Conservation (phyloP, 2,888 invertebrate genomes). For the Philopedon plagiatum region DNA sequence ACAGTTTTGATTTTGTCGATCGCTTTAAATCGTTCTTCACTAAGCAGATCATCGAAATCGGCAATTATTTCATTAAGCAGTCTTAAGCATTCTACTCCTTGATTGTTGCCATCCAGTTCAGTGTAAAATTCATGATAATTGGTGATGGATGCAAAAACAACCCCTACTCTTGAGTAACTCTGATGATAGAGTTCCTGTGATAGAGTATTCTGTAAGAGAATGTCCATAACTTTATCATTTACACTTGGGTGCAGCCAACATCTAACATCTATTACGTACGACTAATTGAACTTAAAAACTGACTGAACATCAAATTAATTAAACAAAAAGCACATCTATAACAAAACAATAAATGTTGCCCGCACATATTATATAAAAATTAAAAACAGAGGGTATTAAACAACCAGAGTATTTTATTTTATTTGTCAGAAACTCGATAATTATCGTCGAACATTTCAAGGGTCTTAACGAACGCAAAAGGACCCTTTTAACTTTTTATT, state of each 20-base stretch:
- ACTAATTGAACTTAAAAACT: constrained; percentile 18
- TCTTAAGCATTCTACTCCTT: constrained; percentile 90
- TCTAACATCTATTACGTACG: constrained; percentile 47
- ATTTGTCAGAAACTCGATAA: too few relatives aligned
- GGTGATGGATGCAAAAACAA: constrained; percentile 93
- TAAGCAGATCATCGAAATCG: constrained; percentile 92
- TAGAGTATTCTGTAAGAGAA: constrained; percentile 72
- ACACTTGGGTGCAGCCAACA: constrained; percentile 60
- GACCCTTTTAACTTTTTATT: too few relatives aligned
- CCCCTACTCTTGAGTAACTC: constrained; percentile 91
- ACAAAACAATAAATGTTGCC: constrained; percentile 58
- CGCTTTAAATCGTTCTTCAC: constrained; percentile 87
- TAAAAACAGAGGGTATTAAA: constrained; percentile 21
- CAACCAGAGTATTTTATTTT: neutral
- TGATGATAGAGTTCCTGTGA: constrained; percentile 93
- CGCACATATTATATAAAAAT: constrained; percentile 56
- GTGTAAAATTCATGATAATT: constrained; percentile 96
- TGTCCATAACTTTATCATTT: constrained; percentile 55
- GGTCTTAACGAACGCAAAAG: too few relatives aligned
- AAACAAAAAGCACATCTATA: constrained; percentile 38
- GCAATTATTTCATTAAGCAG: constrained; percentile 93
- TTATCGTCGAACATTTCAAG: too few relatives aligned
- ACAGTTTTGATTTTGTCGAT: constrained; percentile 96
- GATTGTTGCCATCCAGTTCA: constrained; percentile 92
- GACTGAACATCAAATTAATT: constrained; percentile 24